phyloP scores from a whole-genome alignment of 2,113 vertebrate genomes.

The Myiozetetes cayanensis region DNA sequence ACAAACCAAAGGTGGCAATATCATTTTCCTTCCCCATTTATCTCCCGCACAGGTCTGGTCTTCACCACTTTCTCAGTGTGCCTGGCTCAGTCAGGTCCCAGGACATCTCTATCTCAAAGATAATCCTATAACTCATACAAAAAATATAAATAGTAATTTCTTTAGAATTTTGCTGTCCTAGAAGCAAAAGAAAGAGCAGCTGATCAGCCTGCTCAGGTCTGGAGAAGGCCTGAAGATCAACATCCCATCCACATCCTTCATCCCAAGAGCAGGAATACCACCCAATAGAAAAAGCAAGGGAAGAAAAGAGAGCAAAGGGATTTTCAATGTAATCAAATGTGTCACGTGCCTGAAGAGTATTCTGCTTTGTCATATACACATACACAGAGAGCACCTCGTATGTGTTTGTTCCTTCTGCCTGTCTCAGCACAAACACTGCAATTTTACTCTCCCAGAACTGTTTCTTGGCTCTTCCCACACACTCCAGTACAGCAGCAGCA shows the following conservation, averaged over 20 bases:
- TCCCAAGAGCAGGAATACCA: not conserved
- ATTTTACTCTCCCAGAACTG: conserved; percentile 46
- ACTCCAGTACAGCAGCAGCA: conserved; percentile 21
- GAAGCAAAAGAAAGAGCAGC: not conserved
- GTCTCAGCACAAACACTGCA: conserved; percentile 33
- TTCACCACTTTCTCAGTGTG: not conserved
- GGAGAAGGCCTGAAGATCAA: not conserved
- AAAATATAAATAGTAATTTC: too few species aligned
- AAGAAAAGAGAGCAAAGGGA: not conserved
- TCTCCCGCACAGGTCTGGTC: not conserved
- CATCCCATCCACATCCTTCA: not conserved
- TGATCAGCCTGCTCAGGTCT: not conserved
- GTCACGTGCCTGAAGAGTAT: not conserved
- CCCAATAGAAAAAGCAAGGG: not conserved
- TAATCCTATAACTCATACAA: not conserved
- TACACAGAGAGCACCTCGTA: not conserved
- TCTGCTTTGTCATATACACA: not conserved
- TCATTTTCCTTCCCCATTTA: not conserved
- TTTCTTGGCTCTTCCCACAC: conserved; percentile 40
- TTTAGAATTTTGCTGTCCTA: not conserved
- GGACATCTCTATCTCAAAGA: not conserved
- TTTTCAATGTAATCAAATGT: not conserved
- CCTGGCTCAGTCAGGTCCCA: not conserved
- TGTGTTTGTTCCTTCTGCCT: not conserved
- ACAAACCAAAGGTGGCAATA: not conserved